Evolutionary conservation across 2,113 vertebrate genomes (phyloP).

Genomic region (Bos taurus): DNA sequence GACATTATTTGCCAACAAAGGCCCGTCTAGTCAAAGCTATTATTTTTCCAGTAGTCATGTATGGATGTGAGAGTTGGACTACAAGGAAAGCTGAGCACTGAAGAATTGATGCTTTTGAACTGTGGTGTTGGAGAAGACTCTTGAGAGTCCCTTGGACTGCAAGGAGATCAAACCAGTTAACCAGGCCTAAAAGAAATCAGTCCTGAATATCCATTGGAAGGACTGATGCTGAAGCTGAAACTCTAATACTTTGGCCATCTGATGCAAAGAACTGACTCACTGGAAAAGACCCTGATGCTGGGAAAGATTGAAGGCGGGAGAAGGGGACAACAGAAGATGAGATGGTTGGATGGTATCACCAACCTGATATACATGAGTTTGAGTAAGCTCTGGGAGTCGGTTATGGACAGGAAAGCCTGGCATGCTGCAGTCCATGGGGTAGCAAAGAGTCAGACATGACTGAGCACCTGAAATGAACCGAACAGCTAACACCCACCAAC

Average conservation of each 20-base stretch:
- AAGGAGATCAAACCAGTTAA: neutral
- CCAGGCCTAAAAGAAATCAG: neutral
- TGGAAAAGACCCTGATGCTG: neutral
- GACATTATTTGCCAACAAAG: neutral
- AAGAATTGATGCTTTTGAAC: neutral
- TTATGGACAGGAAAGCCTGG: neutral
- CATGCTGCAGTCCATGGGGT: neutral
- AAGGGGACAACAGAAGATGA: neutral
- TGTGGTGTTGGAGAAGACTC: neutral
- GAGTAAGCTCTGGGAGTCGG: neutral
- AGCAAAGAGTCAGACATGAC: neutral
- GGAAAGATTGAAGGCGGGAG: neutral
- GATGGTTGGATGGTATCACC: neutral
- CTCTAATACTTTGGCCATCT: neutral
- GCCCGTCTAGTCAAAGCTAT: neutral
- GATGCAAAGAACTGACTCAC: neutral
- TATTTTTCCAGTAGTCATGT: neutral
- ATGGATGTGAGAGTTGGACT: neutral
- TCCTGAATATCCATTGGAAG: neutral
- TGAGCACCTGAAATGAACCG: neutral
- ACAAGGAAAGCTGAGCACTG: neutral
- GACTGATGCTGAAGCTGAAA: neutral
- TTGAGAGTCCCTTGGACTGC: neutral
- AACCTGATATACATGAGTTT: neutral
- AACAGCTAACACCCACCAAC: neutral